Evolutionary conservation across 2,888 invertebrate species (phyloP).

Genomic region (Spilosoma lubricipeda): DNA sequence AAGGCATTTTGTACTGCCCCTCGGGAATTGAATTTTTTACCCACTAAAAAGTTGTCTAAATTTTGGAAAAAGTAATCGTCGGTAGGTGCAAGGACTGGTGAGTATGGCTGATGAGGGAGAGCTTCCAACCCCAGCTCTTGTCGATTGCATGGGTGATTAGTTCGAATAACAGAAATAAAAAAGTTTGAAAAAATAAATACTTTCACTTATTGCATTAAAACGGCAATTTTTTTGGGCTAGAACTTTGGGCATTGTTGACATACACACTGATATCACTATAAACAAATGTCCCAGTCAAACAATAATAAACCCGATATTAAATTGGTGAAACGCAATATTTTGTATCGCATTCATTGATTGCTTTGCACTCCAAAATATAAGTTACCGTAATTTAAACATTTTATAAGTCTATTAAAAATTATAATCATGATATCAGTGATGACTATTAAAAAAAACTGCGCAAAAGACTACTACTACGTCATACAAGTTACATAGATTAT

Average conservation of each 20-base stretch:
- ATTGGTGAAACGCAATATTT: not conserved
- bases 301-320: not conserved
- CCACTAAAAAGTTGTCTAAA: too few species aligned
- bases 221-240: too few species aligned
- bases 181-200: too few species aligned
- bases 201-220: too few species aligned
- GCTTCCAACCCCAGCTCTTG: too few species aligned
- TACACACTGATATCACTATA: not conserved
- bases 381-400: slow-evolving; percentile 1
- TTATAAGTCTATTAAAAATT: not conserved
- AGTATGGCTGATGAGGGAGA: too few species aligned
- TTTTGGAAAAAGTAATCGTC: too few species aligned
- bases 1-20: too few species aligned
- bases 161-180: too few species aligned
- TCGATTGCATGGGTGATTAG: too few species aligned
- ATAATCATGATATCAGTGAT: not conserved
- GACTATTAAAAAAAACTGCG: not conserved
- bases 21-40: too few species aligned
- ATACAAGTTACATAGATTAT: not conserved
- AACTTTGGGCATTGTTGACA: not conserved
- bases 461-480: not conserved
- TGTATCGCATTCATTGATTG: slow-evolving; percentile 45
- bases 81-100: too few species aligned
- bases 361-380: slow-evolving; percentile 44
- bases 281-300: not conserved